phyloP scores from a whole-genome alignment of 1,140 invertebrate genomes.

The Pseudomyrmex cubaensis region DNA sequence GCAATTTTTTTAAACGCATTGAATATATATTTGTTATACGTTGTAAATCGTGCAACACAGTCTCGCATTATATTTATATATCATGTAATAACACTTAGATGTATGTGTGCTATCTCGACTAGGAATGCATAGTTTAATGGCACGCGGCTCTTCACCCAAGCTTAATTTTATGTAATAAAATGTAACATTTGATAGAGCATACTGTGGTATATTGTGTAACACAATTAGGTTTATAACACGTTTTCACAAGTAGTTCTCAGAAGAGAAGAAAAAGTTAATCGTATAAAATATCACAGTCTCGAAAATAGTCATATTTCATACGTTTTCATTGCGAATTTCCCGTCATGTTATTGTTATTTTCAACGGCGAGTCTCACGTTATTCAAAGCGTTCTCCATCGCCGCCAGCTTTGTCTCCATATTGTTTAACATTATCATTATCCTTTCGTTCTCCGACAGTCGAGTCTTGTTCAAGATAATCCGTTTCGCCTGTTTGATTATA shows the following conservation, averaged over 20 bases:
- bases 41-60: not conserved
- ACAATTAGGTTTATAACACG: too few relatives aligned
- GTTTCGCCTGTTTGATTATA: conserved; percentile 69
- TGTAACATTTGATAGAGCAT: not conserved
- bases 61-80: not conserved
- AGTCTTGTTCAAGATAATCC: conserved; percentile 64
- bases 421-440: conserved; percentile 55
- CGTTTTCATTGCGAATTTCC: not conserved
- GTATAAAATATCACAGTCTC: not conserved
- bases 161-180: not conserved
- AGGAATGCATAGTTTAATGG: too few relatives aligned
- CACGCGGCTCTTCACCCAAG: too few relatives aligned
- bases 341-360: conserved; percentile 60
- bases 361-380: conserved; percentile 34
- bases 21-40: not conserved
- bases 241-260: too few relatives aligned
- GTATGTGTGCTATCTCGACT: not conserved
- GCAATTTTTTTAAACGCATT: not conserved
- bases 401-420: conserved; percentile 49
- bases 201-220: too few relatives aligned
- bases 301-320: not conserved
- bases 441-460: conserved; percentile 66
- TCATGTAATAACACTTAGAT: conserved; percentile 24
- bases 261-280: too few relatives aligned
- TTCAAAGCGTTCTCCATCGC: conserved; percentile 44